Base-by-base conservation (phyloP, 2,888 invertebrate species). In the Lucinisca nassula region DNA sequence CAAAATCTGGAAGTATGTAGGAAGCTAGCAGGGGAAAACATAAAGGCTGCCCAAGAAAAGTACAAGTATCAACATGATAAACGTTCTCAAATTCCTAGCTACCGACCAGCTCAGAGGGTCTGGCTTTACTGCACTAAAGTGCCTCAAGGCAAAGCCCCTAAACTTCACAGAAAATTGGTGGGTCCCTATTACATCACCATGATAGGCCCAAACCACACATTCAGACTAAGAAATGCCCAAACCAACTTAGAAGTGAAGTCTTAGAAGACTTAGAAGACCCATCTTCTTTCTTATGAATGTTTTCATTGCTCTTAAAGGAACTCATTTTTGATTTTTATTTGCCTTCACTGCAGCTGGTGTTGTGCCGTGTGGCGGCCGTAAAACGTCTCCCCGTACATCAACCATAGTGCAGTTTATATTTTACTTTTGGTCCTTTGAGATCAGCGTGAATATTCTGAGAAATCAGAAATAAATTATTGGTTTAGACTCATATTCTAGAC, bases 31-130 rank as follows among this genome's bases (percentile, higher is more conserved):
- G 70, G 32, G 2, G 61, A 86, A 21, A 86, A 86, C 37, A 86
- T 82, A 14, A 14, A 49, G n/a, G 30, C 8, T 12, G 82, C 78
- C 0, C 79, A 86, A 70, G 75, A 78, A 0, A 88, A 84, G 35
- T 82, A 86, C 76, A 85, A 85, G 40, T 17, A 73, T 0, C 79
- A 79, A 21, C 55, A 88, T 86, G 87, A 91, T 35, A 88, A 89
- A 49, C 17, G 27, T 3, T 27, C 82, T 14, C 38, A 73, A 32
- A n/a, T 27, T 24, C 87, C 91, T 37, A 27, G 49, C 21, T 87
- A 35, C 61, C 30, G 49, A 49, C 81, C 82, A 45, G 85, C 49
- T 32, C 72, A 89, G 3, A 58, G 80, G 55, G 90, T 91, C 14
- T 79, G 77, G 87, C 51, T 90, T 0, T 82, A 79, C 49, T 79